Evolutionary conservation across 92 coral and sea anemone genomes (phyloP), one percentile per base, ranked within the genome.

Genomic region (Epizoanthus scotinus): DNA sequence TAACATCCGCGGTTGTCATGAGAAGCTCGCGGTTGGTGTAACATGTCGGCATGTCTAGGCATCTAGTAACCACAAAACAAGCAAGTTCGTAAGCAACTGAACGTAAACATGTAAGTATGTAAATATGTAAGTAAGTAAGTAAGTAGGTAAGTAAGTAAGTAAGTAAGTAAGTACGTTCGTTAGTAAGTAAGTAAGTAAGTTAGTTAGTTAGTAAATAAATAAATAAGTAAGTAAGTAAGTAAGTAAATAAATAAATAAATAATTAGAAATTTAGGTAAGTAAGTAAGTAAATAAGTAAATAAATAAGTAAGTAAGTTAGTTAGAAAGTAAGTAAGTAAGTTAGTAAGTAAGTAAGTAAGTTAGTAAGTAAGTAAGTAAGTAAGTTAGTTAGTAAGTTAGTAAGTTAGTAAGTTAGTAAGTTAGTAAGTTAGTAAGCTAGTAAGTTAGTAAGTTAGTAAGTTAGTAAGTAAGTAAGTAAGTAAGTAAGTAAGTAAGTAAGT

Each of bases 11-110:
- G 44, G 66, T 56, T 8, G 47, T 57, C 36, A 73, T 73, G 10
- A 73, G 79, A 26, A 73, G 67, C 66, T 73, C 79, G 8, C 79
- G 79, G 28, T 73, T 73, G 53, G 58, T 73, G 54, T 73, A 73
- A 21, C 79, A 73, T 34, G 79, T 13, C 24, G 79, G 79, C 79
- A 73, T 73, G 40, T 73, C 79, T 65, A 73, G 79, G 42, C 36
- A 34, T 38, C 79, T 73, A 29, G 44, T 20, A 17, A 36, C 12
- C 27, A 62, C 67, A 62, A 26, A 12, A 60, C 25, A 13, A 7
- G 25, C 14, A 26, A 59, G n/a, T n/a, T n/a, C n/a, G n/a, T n/a
- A n/a, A n/a, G n/a, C n/a, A n/a, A n/a, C n/a, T n/a, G n/a, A n/a
- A n/a, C n/a, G n/a, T n/a, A 57, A n/a, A 3, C 7, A 18, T 8